Evolutionary conservation across 1,140 invertebrate genomes (phyloP).

Genomic region (Zaprionus ornatus): DNA sequence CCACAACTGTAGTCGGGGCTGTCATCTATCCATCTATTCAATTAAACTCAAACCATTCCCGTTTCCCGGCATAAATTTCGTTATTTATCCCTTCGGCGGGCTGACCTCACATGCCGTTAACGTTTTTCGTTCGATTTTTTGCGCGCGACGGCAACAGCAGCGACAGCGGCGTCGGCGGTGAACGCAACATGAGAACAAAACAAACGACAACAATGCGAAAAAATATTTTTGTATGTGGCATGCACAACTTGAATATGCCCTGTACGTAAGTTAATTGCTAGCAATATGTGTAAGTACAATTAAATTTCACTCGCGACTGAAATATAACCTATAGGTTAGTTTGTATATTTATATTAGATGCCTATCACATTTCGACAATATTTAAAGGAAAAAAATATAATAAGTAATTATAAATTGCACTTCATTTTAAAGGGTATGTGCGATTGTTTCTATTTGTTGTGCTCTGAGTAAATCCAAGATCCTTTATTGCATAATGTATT

Average conservation of each 20-base stretch:
- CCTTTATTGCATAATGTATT: too few relatives aligned
- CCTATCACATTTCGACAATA: too few relatives aligned
- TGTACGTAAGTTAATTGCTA: background rate
- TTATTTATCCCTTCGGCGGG: conserved; percentile 38
- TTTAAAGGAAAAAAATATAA: too few relatives aligned
- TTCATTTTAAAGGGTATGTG: background rate
- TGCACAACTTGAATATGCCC: background rate
- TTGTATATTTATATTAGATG: too few relatives aligned
- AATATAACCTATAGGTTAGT: too few relatives aligned
- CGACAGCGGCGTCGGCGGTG: background rate
- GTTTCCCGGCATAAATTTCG: conserved; percentile 38
- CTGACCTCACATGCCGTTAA: conserved; percentile 33
- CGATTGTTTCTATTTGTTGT: background rate
- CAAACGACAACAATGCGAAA: conserved; percentile 20
- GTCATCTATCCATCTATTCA: conserved; percentile 42
- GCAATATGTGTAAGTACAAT: too few relatives aligned
- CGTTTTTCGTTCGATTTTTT: conserved; percentile 26
- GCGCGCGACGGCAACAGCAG: background rate
- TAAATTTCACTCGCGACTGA: too few relatives aligned
- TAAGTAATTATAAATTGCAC: background rate
- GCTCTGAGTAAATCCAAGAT: background rate
- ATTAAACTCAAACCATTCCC: conserved; percentile 36
- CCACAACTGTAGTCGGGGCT: background rate
- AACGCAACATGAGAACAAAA: conserved; percentile 18
- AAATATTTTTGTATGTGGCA: background rate